Percentiles rank a stretch among this genome's conserved stretches.
These are phyloP conservation scores for Thumatha senex DNA, from an alignment of 2,888 invertebrate species.

Conservation along the genomic window DNA sequence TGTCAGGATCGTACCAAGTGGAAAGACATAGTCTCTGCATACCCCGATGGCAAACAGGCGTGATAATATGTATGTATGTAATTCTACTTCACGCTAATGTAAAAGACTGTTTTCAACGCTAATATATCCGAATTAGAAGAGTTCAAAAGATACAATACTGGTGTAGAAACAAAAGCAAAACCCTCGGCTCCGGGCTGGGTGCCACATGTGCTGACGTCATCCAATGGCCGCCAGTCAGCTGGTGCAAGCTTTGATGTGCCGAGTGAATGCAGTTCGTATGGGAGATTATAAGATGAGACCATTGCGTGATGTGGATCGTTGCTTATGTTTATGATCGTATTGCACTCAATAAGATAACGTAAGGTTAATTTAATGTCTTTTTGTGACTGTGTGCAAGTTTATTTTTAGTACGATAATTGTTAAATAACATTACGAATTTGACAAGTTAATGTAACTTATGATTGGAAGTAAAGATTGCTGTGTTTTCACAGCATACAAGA, in stretches of 20 bases:
- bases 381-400: not conserved
- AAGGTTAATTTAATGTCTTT: not conserved
- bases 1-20: too few relatives aligned
- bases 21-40: too few relatives aligned
- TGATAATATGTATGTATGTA: too few relatives aligned
- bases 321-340: not conserved
- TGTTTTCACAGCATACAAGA: too few relatives aligned
- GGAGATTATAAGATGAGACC: conserved; percentile 2
- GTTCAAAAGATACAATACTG: conserved; percentile 34
- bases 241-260: conserved; percentile 26
- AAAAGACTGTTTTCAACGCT: too few relatives aligned
- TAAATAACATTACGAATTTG: too few relatives aligned
- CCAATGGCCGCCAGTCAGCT: conserved; percentile 54
- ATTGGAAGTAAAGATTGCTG: too few relatives aligned
- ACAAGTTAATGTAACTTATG: too few relatives aligned
- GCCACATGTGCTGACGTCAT: conserved; percentile 72
- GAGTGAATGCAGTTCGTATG: conserved; percentile 21
- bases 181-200: conserved; percentile 44
- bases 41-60: too few relatives aligned
- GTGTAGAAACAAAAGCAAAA: conserved; percentile 49
- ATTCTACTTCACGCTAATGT: too few relatives aligned
- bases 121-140: conserved; percentile 1
- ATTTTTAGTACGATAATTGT: not conserved
- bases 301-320: not conserved
- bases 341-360: not conserved